Evolutionary conservation across 2,113 vertebrate genomes (phyloP), one percentile per base, ranked within the genome.

Genomic region (Pampusana beccarii): DNA sequence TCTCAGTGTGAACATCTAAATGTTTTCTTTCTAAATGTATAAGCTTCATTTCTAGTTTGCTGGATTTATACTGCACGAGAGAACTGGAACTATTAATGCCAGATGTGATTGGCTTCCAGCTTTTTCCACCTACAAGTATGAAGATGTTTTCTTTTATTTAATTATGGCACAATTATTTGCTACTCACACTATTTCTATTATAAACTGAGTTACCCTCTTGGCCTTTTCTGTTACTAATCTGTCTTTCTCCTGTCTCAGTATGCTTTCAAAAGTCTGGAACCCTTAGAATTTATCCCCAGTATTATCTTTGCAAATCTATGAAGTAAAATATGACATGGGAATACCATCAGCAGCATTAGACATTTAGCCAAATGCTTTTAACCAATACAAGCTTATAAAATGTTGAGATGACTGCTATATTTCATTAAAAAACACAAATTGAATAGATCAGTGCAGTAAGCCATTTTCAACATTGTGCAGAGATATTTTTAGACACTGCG

Each of bases 81-180:
- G 66, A 70, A 91, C 91, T 92, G 86, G 91, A 97, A 64, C 97
- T 94, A 98, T 98, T 98, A 98, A 97, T 96, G 97, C 96, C 97
- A 98, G 91, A 81, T 29, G 25, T 98, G 97, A 98, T 98, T 98
- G 93, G 93, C 98, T 98, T 97, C 97, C 86, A 96, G 91, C 92
- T 94, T 97, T 97, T 98, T 97, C 94, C 87, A 36, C 94, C 89
- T 97, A 97, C 97, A 98, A 86, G 77, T 93, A 91, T 93, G 88
- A 92, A 98, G 97, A 97, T 98, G 96, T 78, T 98, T 98, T 98
- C 98, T 98, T 98, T 97, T 97, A 98, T 98, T 98, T 98, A 98
- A 98, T 98, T 98, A 98, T 96, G 90, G 95, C 96, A 91, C 97
- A 96, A 97, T 98, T 98, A 98, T 97, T 98, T 97, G 93, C 98